Evolutionary conservation across 2,113 vertebrate genomes (phyloP), one percentile per base, ranked within the genome.

Genomic region (Balaeniceps rex): DNA sequence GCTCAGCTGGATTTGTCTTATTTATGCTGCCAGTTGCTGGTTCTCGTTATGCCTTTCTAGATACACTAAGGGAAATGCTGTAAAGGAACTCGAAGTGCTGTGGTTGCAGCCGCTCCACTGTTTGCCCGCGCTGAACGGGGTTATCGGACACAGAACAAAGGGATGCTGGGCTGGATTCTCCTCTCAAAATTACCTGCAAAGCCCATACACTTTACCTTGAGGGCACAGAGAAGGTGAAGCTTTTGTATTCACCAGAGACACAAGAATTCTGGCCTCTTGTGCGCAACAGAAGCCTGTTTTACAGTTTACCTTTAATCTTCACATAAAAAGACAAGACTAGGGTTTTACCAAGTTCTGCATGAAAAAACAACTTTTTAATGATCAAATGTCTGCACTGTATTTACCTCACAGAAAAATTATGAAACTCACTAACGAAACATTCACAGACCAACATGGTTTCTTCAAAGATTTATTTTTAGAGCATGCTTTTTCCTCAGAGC

Each of bases 381-480:
- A 92, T 60, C 51, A 81, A 74, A 60, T 21, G 31, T 57, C 52
- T 88, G 65, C 71, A 44, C 68, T 25, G 28, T 49, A 86, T 79
- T 94, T 57, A 79, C 38, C 71, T 87, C 54, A 44, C 18, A 90
- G 51, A 74, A 77, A 66, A 84, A 38, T 40, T 25, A 46, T 6
- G 16, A 79, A 90, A 93, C 31, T 92, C 49, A 29, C 71, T 93
- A 77, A 47, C 1, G 12, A 66, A 87, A 63, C 31, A 60, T 34
- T 87, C 81, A 79, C 64, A 90, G 89, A 54, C n/a, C n/a, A 40
- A 86, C n/a, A 63, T 4, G 29, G 61, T 60, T 93, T 83, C 71
- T 85, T 83, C 77, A 64, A 75, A 93, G 76, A 51, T 64, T 88
- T 95, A 63, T 88, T 95, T 95, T 97, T 71, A 93, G 92, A 90